Evolutionary conservation across 2,888 invertebrate species (phyloP).

Genomic region (Ochlodes sylvanus): DNA sequence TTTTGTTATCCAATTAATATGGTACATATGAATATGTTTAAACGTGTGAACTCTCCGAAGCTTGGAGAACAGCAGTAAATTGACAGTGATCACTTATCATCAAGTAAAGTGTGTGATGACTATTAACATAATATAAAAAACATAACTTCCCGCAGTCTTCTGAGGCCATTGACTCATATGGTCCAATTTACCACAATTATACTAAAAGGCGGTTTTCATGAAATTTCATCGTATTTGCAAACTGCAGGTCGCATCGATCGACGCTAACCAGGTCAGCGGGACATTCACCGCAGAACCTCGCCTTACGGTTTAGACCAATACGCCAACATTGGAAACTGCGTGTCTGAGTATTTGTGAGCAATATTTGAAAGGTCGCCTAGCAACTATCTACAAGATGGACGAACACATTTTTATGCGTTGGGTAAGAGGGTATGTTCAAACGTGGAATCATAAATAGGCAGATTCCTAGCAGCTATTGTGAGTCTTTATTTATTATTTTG

Average conservation of each 20-base stretch:
- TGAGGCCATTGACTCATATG: neutral
- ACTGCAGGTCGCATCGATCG: constrained; percentile 28
- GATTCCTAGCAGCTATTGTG: too few relatives aligned
- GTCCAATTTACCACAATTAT: neutral
- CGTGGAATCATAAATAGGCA: too few relatives aligned
- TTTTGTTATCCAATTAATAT: too few relatives aligned
- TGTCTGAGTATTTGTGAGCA: constrained; percentile 3
- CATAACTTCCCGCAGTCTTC: neutral
- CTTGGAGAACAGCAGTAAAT: too few relatives aligned
- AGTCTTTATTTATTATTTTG: too few relatives aligned
- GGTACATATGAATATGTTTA: too few relatives aligned
- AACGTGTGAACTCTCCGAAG: too few relatives aligned
- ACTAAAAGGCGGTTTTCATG: neutral
- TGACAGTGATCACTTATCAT: too few relatives aligned
- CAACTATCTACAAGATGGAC: neutral
- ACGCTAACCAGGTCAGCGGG: constrained; percentile 27
- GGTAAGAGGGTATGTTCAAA: too few relatives aligned
- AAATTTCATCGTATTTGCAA: constrained; percentile 29
- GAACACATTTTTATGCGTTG: too few relatives aligned
- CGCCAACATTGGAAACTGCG: constrained; percentile 17
- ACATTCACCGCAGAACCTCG: constrained; percentile 29
- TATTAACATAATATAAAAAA: too few relatives aligned
- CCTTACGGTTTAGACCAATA: constrained; percentile 19
- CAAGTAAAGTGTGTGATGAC: too few relatives aligned
- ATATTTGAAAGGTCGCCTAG: neutral